A percentile compares a stretch with the other conserved stretches of the same genome.
Evolutionary conservation across 2,113 vertebrate genomes (phyloP).

Genomic region (Phyllostomus discolor): DNA sequence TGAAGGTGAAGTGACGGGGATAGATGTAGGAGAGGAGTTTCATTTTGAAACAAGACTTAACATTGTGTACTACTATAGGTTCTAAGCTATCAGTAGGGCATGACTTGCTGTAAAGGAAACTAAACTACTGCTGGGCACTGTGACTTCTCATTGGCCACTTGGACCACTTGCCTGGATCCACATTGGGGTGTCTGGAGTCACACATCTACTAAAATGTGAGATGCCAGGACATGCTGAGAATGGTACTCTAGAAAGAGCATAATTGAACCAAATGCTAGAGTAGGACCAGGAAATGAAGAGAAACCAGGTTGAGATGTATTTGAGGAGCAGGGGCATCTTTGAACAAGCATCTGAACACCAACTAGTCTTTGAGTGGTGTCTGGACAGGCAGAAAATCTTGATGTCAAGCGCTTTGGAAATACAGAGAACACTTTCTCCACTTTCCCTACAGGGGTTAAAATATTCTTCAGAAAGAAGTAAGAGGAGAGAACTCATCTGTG

Average conservation of each 20-base stretch:
- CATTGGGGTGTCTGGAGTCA: not conserved
- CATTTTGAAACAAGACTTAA: not conserved
- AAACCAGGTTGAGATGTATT: not conserved
- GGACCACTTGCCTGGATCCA: not conserved
- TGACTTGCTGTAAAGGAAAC: not conserved
- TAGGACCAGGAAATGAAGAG: not conserved
- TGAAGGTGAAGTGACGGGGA: not conserved
- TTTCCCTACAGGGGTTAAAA: not conserved
- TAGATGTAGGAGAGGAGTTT: not conserved
- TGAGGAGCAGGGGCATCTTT: not conserved
- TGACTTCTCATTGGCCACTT: not conserved
- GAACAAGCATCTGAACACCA: not conserved
- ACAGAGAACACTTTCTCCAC: not conserved
- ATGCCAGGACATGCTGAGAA: not conserved
- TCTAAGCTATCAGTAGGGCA: not conserved
- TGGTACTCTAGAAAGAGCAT: not conserved
- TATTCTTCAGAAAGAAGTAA: not conserved
- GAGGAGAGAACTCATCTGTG: not conserved
- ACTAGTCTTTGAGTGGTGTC: not conserved
- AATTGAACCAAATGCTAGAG: not conserved
- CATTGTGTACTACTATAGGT: not conserved
- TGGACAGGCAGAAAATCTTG: not conserved
- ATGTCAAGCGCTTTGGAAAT: not conserved
- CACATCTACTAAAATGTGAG: not conserved
- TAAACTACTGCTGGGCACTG: not conserved